Conservation (phyloP, 2,113 vertebrate genomes). For the Nothoprocta perdicaria region DNA sequence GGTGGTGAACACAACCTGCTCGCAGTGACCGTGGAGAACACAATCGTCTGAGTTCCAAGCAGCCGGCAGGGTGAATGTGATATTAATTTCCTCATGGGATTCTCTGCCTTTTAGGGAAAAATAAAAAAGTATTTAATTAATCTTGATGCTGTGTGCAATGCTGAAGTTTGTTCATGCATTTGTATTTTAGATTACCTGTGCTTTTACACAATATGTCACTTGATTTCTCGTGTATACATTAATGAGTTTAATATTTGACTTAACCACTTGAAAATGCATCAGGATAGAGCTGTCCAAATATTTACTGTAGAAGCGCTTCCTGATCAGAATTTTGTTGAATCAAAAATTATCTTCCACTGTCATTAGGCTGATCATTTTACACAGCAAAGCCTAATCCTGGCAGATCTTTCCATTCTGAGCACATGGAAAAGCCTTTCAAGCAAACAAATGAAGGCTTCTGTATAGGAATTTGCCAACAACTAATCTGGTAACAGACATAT, state of each 20-base stretch:
- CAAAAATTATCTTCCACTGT: constrained; percentile 1
- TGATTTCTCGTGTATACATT: not conserved
- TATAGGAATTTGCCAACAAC: not conserved
- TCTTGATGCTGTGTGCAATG: not conserved
- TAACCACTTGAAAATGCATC: not conserved
- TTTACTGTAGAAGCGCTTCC: not conserved
- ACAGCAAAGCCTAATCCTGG: not conserved
- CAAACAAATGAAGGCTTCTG: not conserved
- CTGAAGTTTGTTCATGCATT: not conserved
- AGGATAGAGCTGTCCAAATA: not conserved
- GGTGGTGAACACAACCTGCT: constrained; percentile 94
- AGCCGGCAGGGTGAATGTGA: constrained; percentile 92
- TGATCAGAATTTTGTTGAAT: not conserved
- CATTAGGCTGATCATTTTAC: constrained; percentile 21
- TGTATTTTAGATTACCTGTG: not conserved
- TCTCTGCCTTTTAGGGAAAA: constrained; percentile 84
- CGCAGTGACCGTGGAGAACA: constrained; percentile 92
- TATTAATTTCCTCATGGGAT: constrained; percentile 95
- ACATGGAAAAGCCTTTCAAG: not conserved
- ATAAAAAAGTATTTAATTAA: not conserved
- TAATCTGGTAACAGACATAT: not conserved
- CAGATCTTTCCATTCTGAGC: not conserved
- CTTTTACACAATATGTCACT: not conserved
- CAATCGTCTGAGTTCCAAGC: constrained; percentile 97
- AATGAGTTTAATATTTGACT: not conserved